Evolutionary conservation across 2,888 invertebrate species (phyloP).

Genomic region (Agapetus fuscipes): DNA sequence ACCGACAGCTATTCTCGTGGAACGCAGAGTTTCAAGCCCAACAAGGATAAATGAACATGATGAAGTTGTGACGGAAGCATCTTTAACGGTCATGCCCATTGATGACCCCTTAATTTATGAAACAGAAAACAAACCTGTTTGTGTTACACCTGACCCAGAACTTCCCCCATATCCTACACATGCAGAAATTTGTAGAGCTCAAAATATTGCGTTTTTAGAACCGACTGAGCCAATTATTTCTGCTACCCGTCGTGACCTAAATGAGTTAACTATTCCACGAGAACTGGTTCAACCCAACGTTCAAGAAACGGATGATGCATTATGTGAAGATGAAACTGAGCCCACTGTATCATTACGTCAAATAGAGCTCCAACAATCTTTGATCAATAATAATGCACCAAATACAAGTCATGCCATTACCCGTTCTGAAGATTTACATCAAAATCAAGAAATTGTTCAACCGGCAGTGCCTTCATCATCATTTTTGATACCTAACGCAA

Average conservation of each 20-base stretch:
- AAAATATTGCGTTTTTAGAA: no score
- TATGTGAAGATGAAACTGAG: not conserved
- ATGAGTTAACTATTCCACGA: no score
- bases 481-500: not conserved
- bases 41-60: slow-evolving; percentile 47
- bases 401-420: no score
- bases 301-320: not conserved
- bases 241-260: no score
- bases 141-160: slow-evolving; percentile 32
- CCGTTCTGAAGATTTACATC: no score
- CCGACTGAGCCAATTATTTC: no score
- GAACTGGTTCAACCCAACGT: not conserved
- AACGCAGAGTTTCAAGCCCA: slow-evolving; percentile 50
- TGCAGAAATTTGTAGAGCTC: slow-evolving; percentile 25
- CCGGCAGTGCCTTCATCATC: not conserved
- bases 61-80: slow-evolving; percentile 56
- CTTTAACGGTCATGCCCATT: slow-evolving; percentile 55
- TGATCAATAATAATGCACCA: no score
- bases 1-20: slow-evolving; percentile 51
- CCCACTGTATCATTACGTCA: not conserved
- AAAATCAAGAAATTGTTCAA: no score
- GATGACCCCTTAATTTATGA: slow-evolving; percentile 30
- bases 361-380: no score
- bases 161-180: slow-evolving; percentile 38
- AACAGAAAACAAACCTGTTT: not conserved